These are phyloP conservation scores for Helicoverpa armigera DNA, from an alignment of 1,140 invertebrate genomes.

Conservation along the genomic window DNA sequence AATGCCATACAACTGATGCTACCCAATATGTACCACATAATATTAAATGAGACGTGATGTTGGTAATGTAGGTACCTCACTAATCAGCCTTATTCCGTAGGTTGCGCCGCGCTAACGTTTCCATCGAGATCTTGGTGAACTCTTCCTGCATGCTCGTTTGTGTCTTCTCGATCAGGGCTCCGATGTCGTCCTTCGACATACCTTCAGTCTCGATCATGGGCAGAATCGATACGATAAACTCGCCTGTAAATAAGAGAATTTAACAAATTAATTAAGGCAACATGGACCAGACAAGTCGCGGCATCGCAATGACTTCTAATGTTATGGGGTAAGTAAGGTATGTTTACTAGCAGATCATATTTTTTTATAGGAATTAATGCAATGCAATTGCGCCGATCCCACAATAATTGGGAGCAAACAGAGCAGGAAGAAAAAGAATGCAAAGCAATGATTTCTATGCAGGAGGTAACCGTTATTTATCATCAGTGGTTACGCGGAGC, in stretches of 20 bases:
- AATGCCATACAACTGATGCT: background rate
- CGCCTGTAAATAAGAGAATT: slow-evolving; percentile 80
- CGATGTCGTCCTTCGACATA: slow-evolving; percentile 88
- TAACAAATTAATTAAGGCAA: slow-evolving; percentile 53
- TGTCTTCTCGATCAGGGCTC: slow-evolving; percentile 89
- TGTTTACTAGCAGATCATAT: too few species aligned
- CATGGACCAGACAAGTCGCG: background rate
- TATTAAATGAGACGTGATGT: background rate
- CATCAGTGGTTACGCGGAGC: too few species aligned
- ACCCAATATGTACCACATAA: background rate
- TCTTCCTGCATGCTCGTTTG: slow-evolving; percentile 89
- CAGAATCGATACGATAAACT: slow-evolving; percentile 90
- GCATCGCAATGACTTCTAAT: too few species aligned
- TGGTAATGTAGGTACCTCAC: slow-evolving; percentile 44
- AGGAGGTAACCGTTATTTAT: too few species aligned
- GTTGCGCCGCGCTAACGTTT: slow-evolving; percentile 71
- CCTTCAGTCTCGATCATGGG: slow-evolving; percentile 90
- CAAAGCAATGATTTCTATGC: too few species aligned
- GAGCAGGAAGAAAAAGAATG: too few species aligned
- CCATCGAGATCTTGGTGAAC: slow-evolving; percentile 87
- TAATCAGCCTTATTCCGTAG: slow-evolving; percentile 60
- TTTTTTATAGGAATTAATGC: too few species aligned
- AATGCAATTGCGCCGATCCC: too few species aligned
- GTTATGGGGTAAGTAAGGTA: too few species aligned
- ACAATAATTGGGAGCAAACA: too few species aligned